Base-by-base conservation (phyloP, 1,140 invertebrate genomes). In the Penaeus japonicus region DNA sequence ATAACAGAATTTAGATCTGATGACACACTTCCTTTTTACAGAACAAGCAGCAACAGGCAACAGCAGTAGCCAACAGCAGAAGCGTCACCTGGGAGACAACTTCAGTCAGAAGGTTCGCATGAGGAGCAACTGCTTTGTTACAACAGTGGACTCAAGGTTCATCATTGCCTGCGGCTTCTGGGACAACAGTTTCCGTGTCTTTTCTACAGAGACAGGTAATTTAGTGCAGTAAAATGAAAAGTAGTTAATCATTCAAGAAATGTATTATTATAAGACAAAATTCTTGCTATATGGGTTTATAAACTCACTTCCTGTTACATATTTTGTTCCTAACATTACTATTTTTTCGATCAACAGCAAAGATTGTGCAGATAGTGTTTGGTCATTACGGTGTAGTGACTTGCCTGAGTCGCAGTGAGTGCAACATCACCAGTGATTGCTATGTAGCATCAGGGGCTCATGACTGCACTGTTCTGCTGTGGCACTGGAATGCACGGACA, bases 381-480 rank as follows among this genome's bases (percentile, higher is more conserved):
- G 98, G 98, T 0, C 99, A 99, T 93, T 99, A 98, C 93, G 98
- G 98, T 88, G 97, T 99, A 22, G 98, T 99, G 73, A 99, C 98
- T 2, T 99, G 98, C 93, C 93, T 99, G 84, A 97, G 97, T 1
- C 94, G 98, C 20, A 99, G 98, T 17, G 99, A 99, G 92, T 99
- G 98, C 92, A 99, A 99, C 93, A 97, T 99, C 79, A 99, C 97
- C 47, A 98, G 98, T 4, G 98, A 99, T 93, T 99, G 98, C 93
- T 99, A 99, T 93, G 96, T 99, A 85, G 98, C 98, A 0, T 99
- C 98, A 2, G 99, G 98, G 47, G 98, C 97, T 57, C 96, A 98
- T 17, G 99, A 99, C 93, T 99, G 98, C 92, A 99, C 98, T 0
- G 97, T 99, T 12, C 94, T 99, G 73, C 93, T 99, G 5, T 99